A percentile compares a stretch with the other conserved stretches of the same genome.
Evolutionary conservation across 1,140 invertebrate genomes (phyloP).

Genomic region (Acromyrmex charruanus): DNA sequence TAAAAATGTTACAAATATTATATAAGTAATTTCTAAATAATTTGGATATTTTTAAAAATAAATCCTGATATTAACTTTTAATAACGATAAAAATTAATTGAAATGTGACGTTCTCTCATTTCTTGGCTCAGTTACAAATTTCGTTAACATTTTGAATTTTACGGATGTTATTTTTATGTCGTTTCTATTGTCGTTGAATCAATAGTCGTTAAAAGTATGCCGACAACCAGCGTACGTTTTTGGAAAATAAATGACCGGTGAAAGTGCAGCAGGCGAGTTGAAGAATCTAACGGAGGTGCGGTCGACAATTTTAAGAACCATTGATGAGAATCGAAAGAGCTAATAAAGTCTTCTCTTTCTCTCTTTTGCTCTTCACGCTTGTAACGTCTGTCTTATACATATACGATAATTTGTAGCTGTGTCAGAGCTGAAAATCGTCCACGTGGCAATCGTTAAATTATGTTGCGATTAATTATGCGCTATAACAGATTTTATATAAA

Average conservation of each 20-base stretch:
- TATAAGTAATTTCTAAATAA: neutral
- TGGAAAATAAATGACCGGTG: conserved; percentile 74
- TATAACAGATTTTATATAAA: neutral
- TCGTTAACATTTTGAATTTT: neutral
- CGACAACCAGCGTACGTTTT: conserved; percentile 67
- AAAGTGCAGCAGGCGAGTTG: conserved; percentile 64
- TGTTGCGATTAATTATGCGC: no score
- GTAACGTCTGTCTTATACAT: neutral
- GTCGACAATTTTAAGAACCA: conserved; percentile 48
- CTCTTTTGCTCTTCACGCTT: neutral
- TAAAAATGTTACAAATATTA: neutral
- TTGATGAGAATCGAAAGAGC: conserved; percentile 34
- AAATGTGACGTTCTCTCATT: neutral
- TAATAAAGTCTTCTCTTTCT: conserved; percentile 21
- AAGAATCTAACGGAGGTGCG: conserved; percentile 73
- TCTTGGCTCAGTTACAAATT: neutral
- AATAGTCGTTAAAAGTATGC: conserved; percentile 65
- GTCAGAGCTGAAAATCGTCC: conserved; percentile 6
- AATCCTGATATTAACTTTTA: neutral
- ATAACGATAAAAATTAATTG: neutral
- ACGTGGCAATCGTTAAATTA: conserved; percentile 23
- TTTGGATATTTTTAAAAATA: neutral
- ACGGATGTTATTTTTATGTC: neutral
- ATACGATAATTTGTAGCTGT: conserved; percentile 27
- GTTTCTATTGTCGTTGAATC: conserved; percentile 42